phyloP scores from a whole-genome alignment of 1,140 invertebrate genomes.

The Drosophila baimaii region DNA sequence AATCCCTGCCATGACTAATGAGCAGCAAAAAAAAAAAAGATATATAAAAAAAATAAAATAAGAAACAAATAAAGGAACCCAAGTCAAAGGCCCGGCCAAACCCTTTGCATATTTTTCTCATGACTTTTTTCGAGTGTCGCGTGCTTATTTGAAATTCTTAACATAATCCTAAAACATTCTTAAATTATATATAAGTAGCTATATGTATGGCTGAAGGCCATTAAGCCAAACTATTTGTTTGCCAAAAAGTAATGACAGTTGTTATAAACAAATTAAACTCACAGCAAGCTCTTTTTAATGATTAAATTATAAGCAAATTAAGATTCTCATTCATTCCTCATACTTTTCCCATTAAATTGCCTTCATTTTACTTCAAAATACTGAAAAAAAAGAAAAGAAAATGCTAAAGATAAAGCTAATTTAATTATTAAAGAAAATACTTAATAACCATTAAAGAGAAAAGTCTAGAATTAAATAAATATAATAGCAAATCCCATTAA shows the following conservation, averaged over 20 bases:
- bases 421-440: neutral
- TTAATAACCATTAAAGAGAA: neutral
- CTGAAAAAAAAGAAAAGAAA: neutral
- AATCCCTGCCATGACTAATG: conserved; percentile 47
- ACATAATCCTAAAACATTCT: neutral
- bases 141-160: neutral
- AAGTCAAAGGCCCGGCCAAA: conserved; percentile 37
- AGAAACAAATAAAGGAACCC: conserved; percentile 22
- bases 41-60: conserved; percentile 4
- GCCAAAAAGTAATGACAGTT: neutral
- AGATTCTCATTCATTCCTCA: neutral
- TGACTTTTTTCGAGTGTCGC: conserved; percentile 15
- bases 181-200: neutral
- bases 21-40: neutral
- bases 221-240: neutral
- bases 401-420: neutral
- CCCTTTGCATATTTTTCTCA: conserved; percentile 43
- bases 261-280: neutral
- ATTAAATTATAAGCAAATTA: neutral
- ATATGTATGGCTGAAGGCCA: neutral
- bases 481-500: neutral
- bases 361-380: neutral
- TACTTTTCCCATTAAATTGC: neutral
- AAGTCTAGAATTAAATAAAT: no score
- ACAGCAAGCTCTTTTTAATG: neutral